A percentile compares a stretch with the other conserved stretches of the same genome.
Evolutionary conservation across 30 jellyfish, hydroid and myxozoan species (phyloP).

Genomic region (Kudoa iwatai): DNA sequence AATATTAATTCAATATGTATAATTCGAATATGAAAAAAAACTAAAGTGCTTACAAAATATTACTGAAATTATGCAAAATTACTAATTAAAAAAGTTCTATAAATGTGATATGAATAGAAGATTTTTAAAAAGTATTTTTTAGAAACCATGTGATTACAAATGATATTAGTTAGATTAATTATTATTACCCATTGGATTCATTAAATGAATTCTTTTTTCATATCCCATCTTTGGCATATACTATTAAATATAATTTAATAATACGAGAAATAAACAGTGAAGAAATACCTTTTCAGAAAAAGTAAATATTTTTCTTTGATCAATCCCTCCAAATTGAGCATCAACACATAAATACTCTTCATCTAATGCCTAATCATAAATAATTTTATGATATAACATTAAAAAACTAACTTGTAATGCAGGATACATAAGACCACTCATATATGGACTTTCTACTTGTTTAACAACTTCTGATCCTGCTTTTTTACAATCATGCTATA

Average conservation of each 20-base stretch:
- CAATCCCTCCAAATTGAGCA: constrained; percentile 99
- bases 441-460: constrained; percentile 67
- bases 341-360: constrained; percentile 80
- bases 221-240: constrained; percentile 67
- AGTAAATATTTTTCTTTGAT: constrained; percentile 71
- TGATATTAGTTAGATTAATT: not conserved
- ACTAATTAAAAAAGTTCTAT: not conserved
- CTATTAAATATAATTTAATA: constrained; percentile 9
- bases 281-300: constrained; percentile 55
- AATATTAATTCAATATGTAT: too few relatives aligned
- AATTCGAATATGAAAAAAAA: too few relatives aligned
- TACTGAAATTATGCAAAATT: not conserved
- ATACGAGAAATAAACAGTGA: constrained; percentile 3
- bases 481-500: constrained; percentile 88
- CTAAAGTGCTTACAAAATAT: constrained; percentile 1
- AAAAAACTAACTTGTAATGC: constrained; percentile 31
- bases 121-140: too few relatives aligned
- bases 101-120: not conserved
- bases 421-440: constrained; percentile 82
- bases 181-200: constrained; percentile 92
- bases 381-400: not conserved
- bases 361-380: constrained; percentile 37
- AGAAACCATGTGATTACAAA: too few relatives aligned
- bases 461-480: constrained; percentile 99
- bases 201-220: constrained; percentile 42